phyloP scores from a whole-genome alignment of 2,797 vertebrate species.

The Martes flavigula region DNA sequence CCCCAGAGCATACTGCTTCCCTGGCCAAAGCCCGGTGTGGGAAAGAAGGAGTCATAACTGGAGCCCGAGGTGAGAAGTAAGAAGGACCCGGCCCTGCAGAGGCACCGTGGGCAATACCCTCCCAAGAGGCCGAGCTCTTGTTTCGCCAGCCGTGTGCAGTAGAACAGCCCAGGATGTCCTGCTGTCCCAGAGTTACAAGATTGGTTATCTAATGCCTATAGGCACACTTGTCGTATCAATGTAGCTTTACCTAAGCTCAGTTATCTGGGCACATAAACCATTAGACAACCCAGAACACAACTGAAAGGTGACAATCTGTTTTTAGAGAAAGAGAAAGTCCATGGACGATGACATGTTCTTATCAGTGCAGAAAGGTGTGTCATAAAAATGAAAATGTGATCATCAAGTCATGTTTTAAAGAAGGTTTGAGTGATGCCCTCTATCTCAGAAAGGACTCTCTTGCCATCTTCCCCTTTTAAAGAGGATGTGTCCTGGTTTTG shows the following conservation, averaged over 20 bases:
- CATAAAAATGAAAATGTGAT: not conserved
- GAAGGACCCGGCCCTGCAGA: not conserved
- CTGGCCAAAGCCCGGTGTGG: not conserved
- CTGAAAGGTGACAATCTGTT: not conserved
- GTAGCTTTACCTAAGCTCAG: not conserved
- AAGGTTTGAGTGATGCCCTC: not conserved
- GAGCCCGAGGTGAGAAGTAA: not conserved
- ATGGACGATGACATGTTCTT: not conserved
- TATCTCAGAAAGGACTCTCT: not conserved
- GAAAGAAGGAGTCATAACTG: not conserved
- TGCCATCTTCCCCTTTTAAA: not conserved
- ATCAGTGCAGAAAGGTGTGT: not conserved
- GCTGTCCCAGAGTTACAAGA: not conserved
- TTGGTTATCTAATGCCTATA: not conserved
- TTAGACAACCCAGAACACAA: not conserved
- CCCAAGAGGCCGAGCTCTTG: not conserved
- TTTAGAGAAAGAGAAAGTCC: not conserved
- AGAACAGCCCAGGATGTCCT: not conserved
- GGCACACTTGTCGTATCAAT: accelerated
- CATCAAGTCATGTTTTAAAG: not conserved
- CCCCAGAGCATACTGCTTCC: not conserved
- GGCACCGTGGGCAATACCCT: accelerated
- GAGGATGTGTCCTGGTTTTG: not conserved
- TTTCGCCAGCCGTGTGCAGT: not conserved
- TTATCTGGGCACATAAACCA: not conserved